Base-by-base conservation (phyloP, 2,797 vertebrate genomes). In the Pogoniulus pusillus region DNA sequence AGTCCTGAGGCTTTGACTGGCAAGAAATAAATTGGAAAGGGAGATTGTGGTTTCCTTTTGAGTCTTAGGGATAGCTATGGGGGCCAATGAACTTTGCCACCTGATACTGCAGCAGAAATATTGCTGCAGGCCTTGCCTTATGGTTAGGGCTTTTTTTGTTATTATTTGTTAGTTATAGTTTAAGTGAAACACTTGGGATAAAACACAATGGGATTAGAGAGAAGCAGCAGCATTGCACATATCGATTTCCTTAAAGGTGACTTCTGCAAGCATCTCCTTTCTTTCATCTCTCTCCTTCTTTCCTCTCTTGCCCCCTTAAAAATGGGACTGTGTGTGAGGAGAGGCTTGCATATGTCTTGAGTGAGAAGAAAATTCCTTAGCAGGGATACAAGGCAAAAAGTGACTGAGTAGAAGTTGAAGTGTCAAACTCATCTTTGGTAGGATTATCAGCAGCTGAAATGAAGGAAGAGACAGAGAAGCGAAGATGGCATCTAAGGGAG, bases 21-120 rank as follows among this genome's bases (percentile, higher is more conserved):
- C 34, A 85, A 54, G 49, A n/a, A 85, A 74, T 89, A 89, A 89
- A 82, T 90, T 92, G 60, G 75, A 64, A 82, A 70, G 57, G 82
- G 76, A 89, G 55, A 5, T 5, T 62, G 53, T 11, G 8, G 54
- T 24, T 73, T 30, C 53, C 64, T 15, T 27, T 87, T 34, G 60
- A 73, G 39, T 41, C 1, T 43, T 24, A 23, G 59, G 63, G 45
- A 51, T 65, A 75, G 45, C 66, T 0, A 0, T 35, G 49, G 68
- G 75, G n/a, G 39, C 27, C 43, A 54, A 8, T 65, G 72, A 74
- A n/a, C 69, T 85, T 70, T 68, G 69, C 27, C 62, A 80, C 30
- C 27, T 8, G 43, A 23, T 9, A 29, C 7, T 24, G 10, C 32
- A 43, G 34, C 41, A 77, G 51, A 79, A 77, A 35, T 43, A 58